phyloP scores from a whole-genome alignment of 2,113 vertebrate genomes.

The Clarias magur region DNA sequence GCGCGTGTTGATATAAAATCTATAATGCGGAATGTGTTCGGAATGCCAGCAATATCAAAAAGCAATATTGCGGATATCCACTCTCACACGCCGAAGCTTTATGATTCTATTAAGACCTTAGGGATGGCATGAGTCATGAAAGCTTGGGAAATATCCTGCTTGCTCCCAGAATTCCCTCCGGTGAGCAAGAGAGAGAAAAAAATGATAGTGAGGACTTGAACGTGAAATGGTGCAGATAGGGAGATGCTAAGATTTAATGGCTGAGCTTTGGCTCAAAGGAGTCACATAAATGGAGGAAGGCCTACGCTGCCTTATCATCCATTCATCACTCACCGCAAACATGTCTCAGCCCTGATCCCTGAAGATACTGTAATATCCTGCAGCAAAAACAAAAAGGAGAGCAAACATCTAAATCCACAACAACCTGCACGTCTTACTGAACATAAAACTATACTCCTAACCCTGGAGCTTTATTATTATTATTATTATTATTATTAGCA shows the following conservation, averaged over 20 bases:
- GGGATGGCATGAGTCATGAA: slow-evolving; percentile 6
- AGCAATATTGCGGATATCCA: neutral
- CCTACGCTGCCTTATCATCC: neutral
- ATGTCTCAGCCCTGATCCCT: neutral
- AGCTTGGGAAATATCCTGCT: slow-evolving; percentile 11
- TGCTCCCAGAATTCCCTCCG: slow-evolving; percentile 11
- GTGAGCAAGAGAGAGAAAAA: neutral
- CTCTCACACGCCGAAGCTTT: neutral
- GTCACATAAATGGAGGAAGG: neutral
- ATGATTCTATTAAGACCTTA: slow-evolving; percentile 5
- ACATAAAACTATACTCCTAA: neutral
- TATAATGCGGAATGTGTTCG: neutral
- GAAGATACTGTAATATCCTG: slow-evolving; percentile 1
- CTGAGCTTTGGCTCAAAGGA: slow-evolving; percentile 10
- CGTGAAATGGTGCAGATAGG: neutral
- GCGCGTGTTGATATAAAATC: slow-evolving; percentile 4
- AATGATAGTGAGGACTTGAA: neutral
- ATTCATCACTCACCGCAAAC: neutral
- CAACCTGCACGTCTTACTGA: neutral
- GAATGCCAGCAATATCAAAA: slow-evolving; percentile 4
- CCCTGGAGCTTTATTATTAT: neutral
- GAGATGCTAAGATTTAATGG: slow-evolving; percentile 12
- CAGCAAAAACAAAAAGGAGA: neutral
- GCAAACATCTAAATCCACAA: neutral
- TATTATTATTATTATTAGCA: neutral